Base-by-base conservation (phyloP, 2,888 invertebrate species). In the Cremastinae sp. region DNA sequence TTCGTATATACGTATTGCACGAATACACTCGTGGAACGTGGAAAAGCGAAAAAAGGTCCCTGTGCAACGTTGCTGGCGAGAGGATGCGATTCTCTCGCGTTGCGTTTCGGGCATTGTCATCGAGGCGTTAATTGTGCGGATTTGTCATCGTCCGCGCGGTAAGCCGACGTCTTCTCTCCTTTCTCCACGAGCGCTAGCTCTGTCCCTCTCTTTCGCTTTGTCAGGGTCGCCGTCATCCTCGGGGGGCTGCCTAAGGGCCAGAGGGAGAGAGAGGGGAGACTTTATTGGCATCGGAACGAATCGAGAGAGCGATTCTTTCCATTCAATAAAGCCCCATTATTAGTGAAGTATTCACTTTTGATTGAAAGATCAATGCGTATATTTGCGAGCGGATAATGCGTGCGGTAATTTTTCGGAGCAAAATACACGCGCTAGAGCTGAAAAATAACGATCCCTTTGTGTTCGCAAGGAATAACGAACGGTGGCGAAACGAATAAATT, bases 121-220 rank as follows among this genome's bases (percentile, higher is more conserved):
- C 66, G 77, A 74, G 77, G 79, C 81, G 85, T 84, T 86, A 87
- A 87, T 86, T 84, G 83, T 80, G 61, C 66, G 81, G 84, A 87
- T 88, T 85, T 86, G 84, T 85, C 86, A 83, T 81, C 80, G 80
- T 8, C 47, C 56, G 59, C 75, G 81, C 80, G 83, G 82, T 82
- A 81, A 81, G 80, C 79, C 75, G 56, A 64, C 61, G 56, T 59
- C 80, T 68, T 41, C 54, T 62, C 51, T 9, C 22, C 66, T 71
- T 22, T 51, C 68, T 51, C 68, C n/a, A n/a, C n/a, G n/a, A n/a
- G n/a, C n/a, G n/a, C n/a, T 34, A 49, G 14, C 56, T 14, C 56
- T 70, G 49, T 59, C 16, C 47, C 22, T 36, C 54, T 47, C 64
- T 56, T 65, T 53, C 58, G 62, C 70, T 45, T 77, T 74, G 72